A percentile compares a stretch with the other conserved stretches of the same genome.
phyloP scores from a whole-genome alignment of 2,113 vertebrate species.

The Corydoras maculifer region DNA sequence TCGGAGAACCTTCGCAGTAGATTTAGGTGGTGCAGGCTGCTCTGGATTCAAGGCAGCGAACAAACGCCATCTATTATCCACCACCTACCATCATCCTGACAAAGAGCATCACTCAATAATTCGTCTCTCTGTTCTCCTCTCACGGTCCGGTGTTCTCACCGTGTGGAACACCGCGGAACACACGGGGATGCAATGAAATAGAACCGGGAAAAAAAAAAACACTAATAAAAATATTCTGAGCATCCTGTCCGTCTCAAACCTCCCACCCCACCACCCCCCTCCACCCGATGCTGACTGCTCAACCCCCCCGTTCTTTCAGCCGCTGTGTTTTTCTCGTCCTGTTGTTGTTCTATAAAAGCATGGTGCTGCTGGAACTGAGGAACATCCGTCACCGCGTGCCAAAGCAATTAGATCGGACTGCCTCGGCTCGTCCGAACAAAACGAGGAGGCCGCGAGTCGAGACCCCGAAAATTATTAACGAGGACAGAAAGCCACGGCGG shows the following conservation, averaged over 20 bases:
- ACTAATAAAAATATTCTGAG: no score
- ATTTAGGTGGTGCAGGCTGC: no score
- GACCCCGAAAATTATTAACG: constrained; percentile 33
- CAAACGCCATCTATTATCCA: no score
- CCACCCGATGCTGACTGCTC: background rate
- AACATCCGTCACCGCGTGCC: constrained; percentile 36
- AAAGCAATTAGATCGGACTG: constrained; percentile 30
- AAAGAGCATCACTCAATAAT: no score
- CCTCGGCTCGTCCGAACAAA: constrained; percentile 18
- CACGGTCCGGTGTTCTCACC: no score
- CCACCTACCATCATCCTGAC: no score
- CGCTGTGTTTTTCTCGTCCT: background rate
- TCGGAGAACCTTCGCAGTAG: no score
- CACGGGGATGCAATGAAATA: no score
- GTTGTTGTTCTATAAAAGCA: constrained; percentile 25
- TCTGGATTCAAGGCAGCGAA: no score
- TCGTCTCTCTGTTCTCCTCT: no score
- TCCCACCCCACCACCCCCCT: constrained; percentile 1
- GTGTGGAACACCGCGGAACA: no score
- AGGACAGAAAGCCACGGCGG: constrained; percentile 4
- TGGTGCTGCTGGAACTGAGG: constrained; percentile 22
- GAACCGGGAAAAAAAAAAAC: no score
- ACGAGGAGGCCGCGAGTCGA: constrained; percentile 23
- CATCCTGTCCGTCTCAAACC: background rate
- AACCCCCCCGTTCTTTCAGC: background rate